These are phyloP conservation scores for Himalopsyche kuldschensis DNA, from an alignment of 2,888 invertebrate species.

Conservation along the genomic window DNA sequence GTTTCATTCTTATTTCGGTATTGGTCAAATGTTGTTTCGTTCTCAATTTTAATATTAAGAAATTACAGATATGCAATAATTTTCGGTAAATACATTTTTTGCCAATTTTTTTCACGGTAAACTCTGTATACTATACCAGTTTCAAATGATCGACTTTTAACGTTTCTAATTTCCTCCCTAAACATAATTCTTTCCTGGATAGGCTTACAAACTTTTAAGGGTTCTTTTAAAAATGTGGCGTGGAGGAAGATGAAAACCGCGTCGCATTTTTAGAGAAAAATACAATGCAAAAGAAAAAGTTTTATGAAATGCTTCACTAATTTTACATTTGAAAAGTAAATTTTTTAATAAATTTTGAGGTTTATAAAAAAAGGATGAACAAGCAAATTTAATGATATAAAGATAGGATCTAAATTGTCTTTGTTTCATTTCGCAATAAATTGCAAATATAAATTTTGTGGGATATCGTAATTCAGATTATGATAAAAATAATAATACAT, in stretches of 20 bases:
- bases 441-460: too few relatives aligned
- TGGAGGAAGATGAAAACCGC: not conserved
- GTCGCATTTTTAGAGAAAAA: not conserved
- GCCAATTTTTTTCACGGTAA: not conserved
- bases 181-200: not conserved
- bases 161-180: not conserved
- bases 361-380: not conserved
- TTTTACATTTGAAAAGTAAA: not conserved
- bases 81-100: too few relatives aligned
- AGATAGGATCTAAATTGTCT: not conserved
- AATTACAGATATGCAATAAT: too few relatives aligned
- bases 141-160: not conserved
- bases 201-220: not conserved
- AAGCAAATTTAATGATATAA: not conserved
- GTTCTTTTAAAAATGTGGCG: not conserved
- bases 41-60: too few relatives aligned
- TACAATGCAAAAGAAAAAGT: not conserved
- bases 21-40: too few relatives aligned
- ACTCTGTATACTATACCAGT: not conserved
- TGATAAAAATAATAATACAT: too few relatives aligned
- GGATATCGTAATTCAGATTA: too few relatives aligned
- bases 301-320: not conserved
- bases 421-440: not conserved
- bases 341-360: not conserved
- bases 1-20: too few relatives aligned